Base-by-base conservation (phyloP, 2,888 invertebrate genomes). In the Eulithis testata region DNA sequence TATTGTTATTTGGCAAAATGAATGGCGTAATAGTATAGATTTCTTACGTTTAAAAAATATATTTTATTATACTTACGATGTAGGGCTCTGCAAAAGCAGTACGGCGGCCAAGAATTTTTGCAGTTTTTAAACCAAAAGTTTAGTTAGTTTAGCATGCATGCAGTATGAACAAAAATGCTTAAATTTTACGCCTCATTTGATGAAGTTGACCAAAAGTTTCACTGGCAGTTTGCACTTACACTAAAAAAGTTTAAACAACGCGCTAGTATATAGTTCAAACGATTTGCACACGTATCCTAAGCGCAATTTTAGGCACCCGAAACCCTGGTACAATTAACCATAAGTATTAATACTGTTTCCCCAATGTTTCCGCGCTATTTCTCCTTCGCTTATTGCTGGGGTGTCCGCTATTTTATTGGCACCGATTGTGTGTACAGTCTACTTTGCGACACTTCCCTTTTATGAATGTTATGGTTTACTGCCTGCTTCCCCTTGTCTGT, bases 321-420 rank as follows among this genome's bases (percentile, higher is more conserved):
- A 73, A 73, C 66, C 81, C 84, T 78, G 86, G 76, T 77, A 89
- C 91, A 90, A 91, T 92, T 92, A 91, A 91, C 91, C 86, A 90
- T 90, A 90, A 91, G 91, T 91, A 91, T 91, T 92, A 92, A 91
- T 91, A 90, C 90, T 87, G 89, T 90, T 89, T 89, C 90, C 91
- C 89, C 84, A 84, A 88, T 82, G 88, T 90, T 90, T 90, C 89
- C 86, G 86, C 87, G 89, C 86, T 90, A 91, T 91, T 91, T 90
- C 91, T 81, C 84, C 80, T 83, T 80, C 77, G 86, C 88, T 91
- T 90, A 91, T 91, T 91, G 89, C 90, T 85, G 82, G 91, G 91
- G 90, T 85, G 87, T 81, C 79, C 79, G 86, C 85, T 84, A 83
- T 88, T 90, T 91, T 91, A 91, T 92, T 90, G 89, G 84, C 89